Percentiles rank a stretch among this genome's conserved stretches.
Conservation (phyloP, 2,113 vertebrate species). For the Xiphophorus couchianus region DNA sequence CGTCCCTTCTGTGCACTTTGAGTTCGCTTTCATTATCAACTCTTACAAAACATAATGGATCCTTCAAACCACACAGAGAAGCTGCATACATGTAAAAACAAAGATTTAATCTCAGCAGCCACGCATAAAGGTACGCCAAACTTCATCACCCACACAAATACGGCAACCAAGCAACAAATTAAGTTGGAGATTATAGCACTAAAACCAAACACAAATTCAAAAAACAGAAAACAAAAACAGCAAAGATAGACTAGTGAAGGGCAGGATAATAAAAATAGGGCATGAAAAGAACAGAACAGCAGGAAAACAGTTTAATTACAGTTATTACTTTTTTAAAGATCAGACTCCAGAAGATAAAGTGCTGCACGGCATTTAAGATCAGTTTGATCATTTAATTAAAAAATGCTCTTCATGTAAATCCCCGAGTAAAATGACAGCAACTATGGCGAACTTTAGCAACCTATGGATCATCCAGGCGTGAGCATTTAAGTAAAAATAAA, state of each 20-base stretch:
- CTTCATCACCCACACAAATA: not conserved
- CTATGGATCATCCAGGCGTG: too few species aligned
- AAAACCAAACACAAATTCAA: not conserved
- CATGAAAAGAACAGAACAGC: too few species aligned
- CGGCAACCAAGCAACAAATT: not conserved
- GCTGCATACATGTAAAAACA: not conserved
- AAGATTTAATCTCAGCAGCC: not conserved
- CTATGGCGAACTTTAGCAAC: not conserved
- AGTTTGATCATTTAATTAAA: not conserved
- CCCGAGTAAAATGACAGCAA: not conserved
- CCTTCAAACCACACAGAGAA: conserved; percentile 9
- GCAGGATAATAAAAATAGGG: not conserved
- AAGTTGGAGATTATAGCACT: not conserved
- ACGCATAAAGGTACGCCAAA: conserved; percentile 1
- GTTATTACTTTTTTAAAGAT: not conserved
- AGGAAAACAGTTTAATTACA: not conserved
- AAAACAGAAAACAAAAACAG: not conserved
- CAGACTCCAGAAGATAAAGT: not conserved
- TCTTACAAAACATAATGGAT: conserved; percentile 25
- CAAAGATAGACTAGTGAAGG: not conserved
- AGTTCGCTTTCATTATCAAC: conserved; percentile 21
- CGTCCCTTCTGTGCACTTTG: conserved; percentile 3
- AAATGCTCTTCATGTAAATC: too few species aligned
- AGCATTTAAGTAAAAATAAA: too few species aligned
- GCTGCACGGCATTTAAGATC: not conserved